Evolutionary conservation across 2,888 invertebrate species (phyloP).

Genomic region (Drosophila gaucha): DNA sequence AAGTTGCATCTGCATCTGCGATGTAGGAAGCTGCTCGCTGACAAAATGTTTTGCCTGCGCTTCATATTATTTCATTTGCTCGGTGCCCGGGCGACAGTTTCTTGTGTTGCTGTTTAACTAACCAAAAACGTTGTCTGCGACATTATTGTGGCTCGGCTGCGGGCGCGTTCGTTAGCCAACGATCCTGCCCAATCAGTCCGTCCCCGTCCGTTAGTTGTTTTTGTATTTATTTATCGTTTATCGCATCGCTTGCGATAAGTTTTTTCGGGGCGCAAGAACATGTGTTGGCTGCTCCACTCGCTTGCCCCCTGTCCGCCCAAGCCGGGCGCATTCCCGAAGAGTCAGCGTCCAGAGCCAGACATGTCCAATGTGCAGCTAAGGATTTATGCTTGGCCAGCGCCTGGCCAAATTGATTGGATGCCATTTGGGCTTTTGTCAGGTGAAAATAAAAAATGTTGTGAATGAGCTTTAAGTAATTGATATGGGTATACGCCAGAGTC

Average conservation of each 20-base stretch:
- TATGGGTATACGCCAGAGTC: slow-evolving; percentile 73
- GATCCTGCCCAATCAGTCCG: slow-evolving; percentile 2
- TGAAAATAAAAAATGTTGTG: slow-evolving; percentile 83
- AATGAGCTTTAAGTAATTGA: slow-evolving; percentile 84
- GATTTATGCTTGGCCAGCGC: slow-evolving; percentile 51
- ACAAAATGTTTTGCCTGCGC: slow-evolving; percentile 62
- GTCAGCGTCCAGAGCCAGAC: slow-evolving; percentile 3
- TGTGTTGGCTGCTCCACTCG: slow-evolving; percentile 64
- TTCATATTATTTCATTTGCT: slow-evolving; percentile 59
- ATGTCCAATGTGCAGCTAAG: slow-evolving; percentile 22
- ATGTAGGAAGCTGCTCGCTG: slow-evolving; percentile 59
- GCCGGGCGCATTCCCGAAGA: slow-evolving; percentile 39
- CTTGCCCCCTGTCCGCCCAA: not conserved
- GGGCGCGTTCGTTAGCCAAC: slow-evolving; percentile 43
- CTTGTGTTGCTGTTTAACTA: slow-evolving; percentile 54
- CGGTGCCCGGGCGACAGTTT: slow-evolving; percentile 60
- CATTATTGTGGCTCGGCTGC: slow-evolving; percentile 44
- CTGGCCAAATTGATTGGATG: slow-evolving; percentile 80
- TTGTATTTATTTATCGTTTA: slow-evolving; percentile 79
- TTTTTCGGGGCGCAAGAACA: slow-evolving; percentile 83
- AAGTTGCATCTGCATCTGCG: slow-evolving; percentile 21
- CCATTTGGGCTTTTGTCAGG: slow-evolving; percentile 81
- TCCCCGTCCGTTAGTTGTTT: slow-evolving; percentile 33
- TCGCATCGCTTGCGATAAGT: slow-evolving; percentile 79
- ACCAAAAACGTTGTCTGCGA: slow-evolving; percentile 65